Percentiles rank a stretch among this genome's conserved stretches.
These are phyloP conservation scores for Mellivora capensis DNA, from an alignment of 2,113 vertebrate genomes.

Conservation along the genomic window DNA sequence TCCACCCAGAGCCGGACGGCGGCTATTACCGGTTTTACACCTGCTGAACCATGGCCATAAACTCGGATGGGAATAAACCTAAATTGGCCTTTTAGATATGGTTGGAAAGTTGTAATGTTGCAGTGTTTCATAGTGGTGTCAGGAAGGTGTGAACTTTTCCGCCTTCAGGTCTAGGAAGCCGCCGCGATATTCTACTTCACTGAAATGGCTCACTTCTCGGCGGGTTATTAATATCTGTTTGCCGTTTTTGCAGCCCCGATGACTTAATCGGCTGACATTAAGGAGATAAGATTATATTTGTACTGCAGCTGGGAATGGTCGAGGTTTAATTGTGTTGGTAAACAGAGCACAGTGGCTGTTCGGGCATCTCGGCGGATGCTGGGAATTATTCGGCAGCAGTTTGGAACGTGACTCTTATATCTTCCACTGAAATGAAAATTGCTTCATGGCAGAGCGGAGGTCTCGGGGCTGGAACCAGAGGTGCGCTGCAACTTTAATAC, in stretches of 20 bases:
- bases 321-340: conserved; percentile 78
- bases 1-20: conserved; percentile 89
- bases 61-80: conserved; percentile 82
- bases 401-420: not conserved
- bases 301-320: conserved; percentile 58
- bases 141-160: conserved; percentile 67
- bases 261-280: conserved; percentile 78
- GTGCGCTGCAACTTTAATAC: not conserved
- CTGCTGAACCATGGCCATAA: conserved; percentile 87
- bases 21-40: conserved; percentile 91
- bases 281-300: conserved; percentile 79
- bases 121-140: conserved; percentile 78
- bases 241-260: conserved; percentile 63
- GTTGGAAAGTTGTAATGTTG: conserved; percentile 82
- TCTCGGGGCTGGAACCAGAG: not conserved
- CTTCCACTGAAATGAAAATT: conserved; percentile 29
- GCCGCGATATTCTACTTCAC: conserved; percentile 1
- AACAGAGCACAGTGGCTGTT: conserved; percentile 76
- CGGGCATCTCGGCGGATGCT: conserved; percentile 59
- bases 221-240: conserved; percentile 79
- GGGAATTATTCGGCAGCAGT: conserved; percentile 55
- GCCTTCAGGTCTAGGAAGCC: conserved; percentile 57
- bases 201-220: conserved; percentile 67
- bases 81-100: conserved; percentile 87
- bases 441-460: not conserved